A percentile compares a stretch with the other conserved stretches of the same genome.
These are phyloP conservation scores for Philereme vetulata DNA, from an alignment of 2,888 invertebrate genomes.

Conservation along the genomic window DNA sequence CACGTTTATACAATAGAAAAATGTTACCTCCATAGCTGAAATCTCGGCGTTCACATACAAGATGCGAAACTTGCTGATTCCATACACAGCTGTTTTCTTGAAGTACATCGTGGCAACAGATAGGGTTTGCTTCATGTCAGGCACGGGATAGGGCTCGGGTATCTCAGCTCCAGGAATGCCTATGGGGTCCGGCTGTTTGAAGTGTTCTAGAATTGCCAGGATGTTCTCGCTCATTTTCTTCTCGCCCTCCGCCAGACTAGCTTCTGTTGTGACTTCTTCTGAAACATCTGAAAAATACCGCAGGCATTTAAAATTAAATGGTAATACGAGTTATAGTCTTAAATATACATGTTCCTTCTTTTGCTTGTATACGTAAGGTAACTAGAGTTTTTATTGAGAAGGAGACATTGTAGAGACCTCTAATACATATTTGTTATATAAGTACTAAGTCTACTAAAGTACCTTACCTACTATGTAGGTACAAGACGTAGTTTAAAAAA, in stretches of 20 bases:
- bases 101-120: slow-evolving; percentile 89
- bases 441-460: no score
- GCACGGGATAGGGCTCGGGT: slow-evolving; percentile 91
- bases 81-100: slow-evolving; percentile 88
- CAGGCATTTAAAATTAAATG: no score
- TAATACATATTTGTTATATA: no score
- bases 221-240: slow-evolving; percentile 89
- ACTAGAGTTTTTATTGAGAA: no score
- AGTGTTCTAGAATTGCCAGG: slow-evolving; percentile 88
- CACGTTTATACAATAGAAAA: no score
- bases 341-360: no score
- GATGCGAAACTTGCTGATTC: slow-evolving; percentile 91
- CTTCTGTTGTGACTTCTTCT: slow-evolving; percentile 36
- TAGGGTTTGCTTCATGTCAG: slow-evolving; percentile 88
- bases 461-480: no score
- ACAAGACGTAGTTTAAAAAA: no score
- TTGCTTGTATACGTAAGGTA: no score
- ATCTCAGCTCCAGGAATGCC: slow-evolving; percentile 91
- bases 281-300: slow-evolving; percentile 35
- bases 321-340: no score
- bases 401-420: no score
- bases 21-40: slow-evolving; percentile 87
- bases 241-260: slow-evolving; percentile 73
- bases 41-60: slow-evolving; percentile 88
- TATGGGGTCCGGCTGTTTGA: slow-evolving; percentile 90